Conservation (phyloP, 2,888 invertebrate species). For the Crematogaster levior region DNA sequence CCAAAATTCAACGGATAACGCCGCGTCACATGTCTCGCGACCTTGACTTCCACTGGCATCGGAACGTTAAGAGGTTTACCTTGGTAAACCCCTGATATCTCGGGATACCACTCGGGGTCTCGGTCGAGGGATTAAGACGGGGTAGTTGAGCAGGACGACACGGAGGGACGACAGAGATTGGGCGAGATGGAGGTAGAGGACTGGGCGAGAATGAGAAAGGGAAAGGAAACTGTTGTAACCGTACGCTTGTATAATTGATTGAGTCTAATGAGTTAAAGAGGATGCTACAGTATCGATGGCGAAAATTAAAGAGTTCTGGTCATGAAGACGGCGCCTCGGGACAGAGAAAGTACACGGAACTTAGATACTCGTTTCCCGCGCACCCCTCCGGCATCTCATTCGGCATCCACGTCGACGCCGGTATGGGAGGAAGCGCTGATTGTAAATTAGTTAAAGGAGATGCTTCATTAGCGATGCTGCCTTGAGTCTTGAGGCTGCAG, state of each 20-base stretch:
- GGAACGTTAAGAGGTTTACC: conserved; percentile 72
- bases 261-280: conserved; percentile 84
- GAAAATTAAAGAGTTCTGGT: conserved; percentile 84
- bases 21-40: conserved; percentile 53
- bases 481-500: conserved; percentile 54
- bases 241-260: conserved; percentile 81
- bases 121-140: conserved; percentile 69
- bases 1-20: neutral
- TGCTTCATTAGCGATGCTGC: conserved; percentile 81
- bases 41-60: conserved; percentile 64
- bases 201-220: conserved; percentile 61
- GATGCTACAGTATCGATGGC: conserved; percentile 72
- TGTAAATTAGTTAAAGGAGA: conserved; percentile 85
- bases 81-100: conserved; percentile 72
- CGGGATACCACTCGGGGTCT: conserved; percentile 67
- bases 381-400: conserved; percentile 43
- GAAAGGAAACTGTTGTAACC: conserved; percentile 68
- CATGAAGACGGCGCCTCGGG: conserved; percentile 73
- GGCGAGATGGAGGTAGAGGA: conserved; percentile 48
- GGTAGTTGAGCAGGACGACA: conserved; percentile 63
- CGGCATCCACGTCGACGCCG: conserved; percentile 56
- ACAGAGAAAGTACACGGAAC: conserved; percentile 79
- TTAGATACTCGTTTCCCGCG: conserved; percentile 74
- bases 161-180: conserved; percentile 59
- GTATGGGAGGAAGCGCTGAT: conserved; percentile 78